Evolutionary conservation across 2,113 vertebrate species (phyloP).

Genomic region (Trachemys scripta): DNA sequence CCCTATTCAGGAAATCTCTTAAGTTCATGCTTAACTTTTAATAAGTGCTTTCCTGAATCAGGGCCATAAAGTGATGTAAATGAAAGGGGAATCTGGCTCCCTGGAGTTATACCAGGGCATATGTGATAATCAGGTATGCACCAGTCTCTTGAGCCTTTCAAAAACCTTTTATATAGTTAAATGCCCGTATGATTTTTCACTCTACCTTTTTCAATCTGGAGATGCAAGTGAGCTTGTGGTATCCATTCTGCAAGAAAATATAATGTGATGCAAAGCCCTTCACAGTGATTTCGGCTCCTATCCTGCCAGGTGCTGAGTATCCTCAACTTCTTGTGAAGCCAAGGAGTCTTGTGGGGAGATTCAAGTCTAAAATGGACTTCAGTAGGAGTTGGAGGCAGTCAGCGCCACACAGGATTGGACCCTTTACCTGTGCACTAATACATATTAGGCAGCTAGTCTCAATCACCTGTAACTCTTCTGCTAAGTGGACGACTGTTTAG

Average conservation of each 20-base stretch:
- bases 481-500: not conserved
- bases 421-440: not conserved
- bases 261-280: not conserved
- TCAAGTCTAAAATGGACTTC: not conserved
- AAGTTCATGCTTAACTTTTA: not conserved
- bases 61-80: not conserved
- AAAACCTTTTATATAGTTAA: slow-evolving; percentile 14
- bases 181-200: not conserved
- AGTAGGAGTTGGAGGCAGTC: not conserved
- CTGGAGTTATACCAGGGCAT: not conserved
- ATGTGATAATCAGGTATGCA: not conserved
- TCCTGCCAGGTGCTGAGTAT: not conserved
- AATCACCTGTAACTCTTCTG: not conserved
- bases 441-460: not conserved
- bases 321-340: not conserved
- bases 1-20: slow-evolving; percentile 22
- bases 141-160: not conserved
- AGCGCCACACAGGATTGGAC: not conserved
- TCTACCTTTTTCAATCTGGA: not conserved
- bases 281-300: not conserved
- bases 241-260: not conserved
- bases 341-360: not conserved
- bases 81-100: not conserved
- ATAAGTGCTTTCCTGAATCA: not conserved
- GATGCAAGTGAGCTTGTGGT: not conserved